Conservation (phyloP, 2,113 vertebrate species). For the Catagonus wagneri region DNA sequence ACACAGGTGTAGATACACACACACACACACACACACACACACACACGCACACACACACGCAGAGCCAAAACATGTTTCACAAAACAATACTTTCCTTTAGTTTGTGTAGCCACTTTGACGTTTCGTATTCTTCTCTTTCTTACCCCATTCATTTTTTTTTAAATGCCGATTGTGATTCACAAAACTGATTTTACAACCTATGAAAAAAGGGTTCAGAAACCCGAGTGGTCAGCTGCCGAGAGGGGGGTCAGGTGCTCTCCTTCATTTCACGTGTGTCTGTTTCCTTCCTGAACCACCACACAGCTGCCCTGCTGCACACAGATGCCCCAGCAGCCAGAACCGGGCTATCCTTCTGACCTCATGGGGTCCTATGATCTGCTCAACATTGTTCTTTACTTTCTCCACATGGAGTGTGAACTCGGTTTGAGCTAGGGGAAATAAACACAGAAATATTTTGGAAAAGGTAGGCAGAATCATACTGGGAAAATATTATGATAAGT, state of each 20-base stretch:
- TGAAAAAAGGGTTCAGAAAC: background rate
- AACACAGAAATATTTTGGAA: background rate
- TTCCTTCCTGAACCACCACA: background rate
- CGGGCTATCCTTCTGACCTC: background rate
- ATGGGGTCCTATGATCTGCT: background rate
- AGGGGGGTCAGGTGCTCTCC: accelerated
- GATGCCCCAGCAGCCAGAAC: background rate
- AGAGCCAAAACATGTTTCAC: background rate
- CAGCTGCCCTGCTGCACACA: background rate
- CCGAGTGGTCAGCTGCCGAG: background rate
- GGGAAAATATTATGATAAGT: background rate
- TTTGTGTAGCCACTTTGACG: background rate
- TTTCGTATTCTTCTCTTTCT: background rate
- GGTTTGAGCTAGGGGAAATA: background rate
- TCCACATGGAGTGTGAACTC: background rate
- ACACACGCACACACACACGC: no score
- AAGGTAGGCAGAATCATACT: background rate
- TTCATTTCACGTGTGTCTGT: background rate
- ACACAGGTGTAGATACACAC: no score
- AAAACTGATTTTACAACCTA: background rate
- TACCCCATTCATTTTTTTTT: background rate
- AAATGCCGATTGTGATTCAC: background rate
- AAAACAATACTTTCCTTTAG: background rate
- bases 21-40: no score
- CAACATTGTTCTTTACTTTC: background rate